Evolutionary conservation across 2,113 vertebrate species (phyloP).

Genomic region (Catharus minimus): DNA sequence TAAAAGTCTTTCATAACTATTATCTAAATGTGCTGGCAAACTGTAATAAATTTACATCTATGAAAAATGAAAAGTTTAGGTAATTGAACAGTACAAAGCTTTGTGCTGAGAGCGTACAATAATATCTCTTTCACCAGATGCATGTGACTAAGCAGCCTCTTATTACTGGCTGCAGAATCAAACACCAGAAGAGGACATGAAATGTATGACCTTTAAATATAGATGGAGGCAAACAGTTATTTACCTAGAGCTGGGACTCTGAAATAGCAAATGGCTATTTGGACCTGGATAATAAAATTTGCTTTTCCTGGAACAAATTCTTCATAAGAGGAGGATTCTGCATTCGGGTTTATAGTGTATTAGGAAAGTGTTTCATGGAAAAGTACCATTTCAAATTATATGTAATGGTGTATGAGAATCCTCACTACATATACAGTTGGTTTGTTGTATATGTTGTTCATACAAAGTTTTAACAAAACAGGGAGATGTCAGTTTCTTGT

Average conservation of each 20-base stretch:
- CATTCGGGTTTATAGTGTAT: neutral
- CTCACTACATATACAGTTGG: neutral
- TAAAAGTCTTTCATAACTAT: neutral
- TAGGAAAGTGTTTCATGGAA: neutral
- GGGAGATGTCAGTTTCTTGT: neutral
- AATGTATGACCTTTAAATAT: neutral
- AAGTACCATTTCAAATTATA: neutral
- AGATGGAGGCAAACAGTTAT: neutral
- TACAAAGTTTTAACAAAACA: neutral
- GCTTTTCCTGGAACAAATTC: neutral
- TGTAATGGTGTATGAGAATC: neutral
- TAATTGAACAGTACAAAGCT: constrained; percentile 18
- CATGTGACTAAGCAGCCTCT: neutral
- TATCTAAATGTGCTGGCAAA: neutral
- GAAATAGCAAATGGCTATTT: neutral
- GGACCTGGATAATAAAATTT: neutral
- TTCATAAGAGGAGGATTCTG: neutral
- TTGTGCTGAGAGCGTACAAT: neutral
- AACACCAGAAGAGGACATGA: neutral
- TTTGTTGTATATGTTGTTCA: neutral
- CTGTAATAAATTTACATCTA: constrained; percentile 3
- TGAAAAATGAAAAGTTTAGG: neutral
- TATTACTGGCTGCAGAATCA: neutral
- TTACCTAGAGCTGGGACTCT: neutral
- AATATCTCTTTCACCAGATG: constrained; percentile 26